Conservation (phyloP, 2,113 vertebrate species). For the Panurus biarmicus region DNA sequence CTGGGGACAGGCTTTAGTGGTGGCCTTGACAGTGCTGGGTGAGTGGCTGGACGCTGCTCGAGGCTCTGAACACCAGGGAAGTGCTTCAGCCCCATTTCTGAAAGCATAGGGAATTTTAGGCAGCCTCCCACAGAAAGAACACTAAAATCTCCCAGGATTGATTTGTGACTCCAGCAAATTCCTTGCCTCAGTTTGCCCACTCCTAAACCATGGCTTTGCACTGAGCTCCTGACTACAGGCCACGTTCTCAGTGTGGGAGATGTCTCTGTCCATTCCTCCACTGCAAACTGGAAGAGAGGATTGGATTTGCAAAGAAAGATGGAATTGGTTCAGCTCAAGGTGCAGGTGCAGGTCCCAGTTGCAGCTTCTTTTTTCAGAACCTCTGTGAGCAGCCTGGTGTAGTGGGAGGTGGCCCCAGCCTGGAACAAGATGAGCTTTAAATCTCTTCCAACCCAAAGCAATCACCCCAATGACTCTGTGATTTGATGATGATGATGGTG, state of each 20-base stretch:
- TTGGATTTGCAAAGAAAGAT: neutral
- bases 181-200: neutral
- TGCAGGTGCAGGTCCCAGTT: neutral
- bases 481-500: neutral
- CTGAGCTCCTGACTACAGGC: neutral
- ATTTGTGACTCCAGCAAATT: neutral
- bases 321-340: neutral
- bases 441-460: neutral
- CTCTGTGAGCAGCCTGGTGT: no score
- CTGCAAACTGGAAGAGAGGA: neutral
- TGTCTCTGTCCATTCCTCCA: neutral
- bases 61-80: neutral
- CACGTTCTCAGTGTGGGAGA: neutral
- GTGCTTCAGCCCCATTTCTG: neutral
- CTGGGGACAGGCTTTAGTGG: neutral
- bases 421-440: neutral
- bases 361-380: neutral
- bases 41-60: accelerated
- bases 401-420: neutral
- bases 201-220: neutral
- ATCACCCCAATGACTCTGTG: neutral
- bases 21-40: neutral
- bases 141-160: neutral
- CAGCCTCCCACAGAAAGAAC: neutral
- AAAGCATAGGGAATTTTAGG: neutral